Conservation (phyloP, 2,113 vertebrate species). For the Leucopsar rothschildi region DNA sequence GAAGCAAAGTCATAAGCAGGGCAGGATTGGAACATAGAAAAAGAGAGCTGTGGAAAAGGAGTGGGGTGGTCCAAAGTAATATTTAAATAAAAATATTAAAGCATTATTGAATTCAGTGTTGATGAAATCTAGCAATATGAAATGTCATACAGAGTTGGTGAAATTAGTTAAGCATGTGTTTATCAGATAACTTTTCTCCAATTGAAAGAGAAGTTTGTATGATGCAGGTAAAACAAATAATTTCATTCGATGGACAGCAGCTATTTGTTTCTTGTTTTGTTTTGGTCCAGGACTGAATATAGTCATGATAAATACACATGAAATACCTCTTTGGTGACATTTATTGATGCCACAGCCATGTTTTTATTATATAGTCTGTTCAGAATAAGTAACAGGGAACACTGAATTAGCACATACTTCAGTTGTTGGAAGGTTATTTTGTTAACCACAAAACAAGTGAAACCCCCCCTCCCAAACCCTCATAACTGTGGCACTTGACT, state of each 20-base stretch:
- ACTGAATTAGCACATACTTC: background rate
- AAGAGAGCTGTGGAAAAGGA: background rate
- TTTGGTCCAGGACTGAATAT: background rate
- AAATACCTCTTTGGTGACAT: background rate
- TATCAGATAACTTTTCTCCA: background rate
- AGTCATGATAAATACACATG: background rate
- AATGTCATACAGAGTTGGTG: background rate
- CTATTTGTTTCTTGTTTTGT: background rate
- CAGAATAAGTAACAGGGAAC: background rate
- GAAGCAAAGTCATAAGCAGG: background rate
- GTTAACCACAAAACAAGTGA: background rate
- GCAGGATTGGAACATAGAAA: background rate
- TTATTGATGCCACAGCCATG: background rate
- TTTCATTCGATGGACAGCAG: background rate
- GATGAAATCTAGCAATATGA: background rate
- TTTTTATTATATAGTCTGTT: background rate
- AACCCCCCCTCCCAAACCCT: fast-evolving
- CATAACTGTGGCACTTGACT: background rate
- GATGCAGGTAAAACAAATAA: background rate
- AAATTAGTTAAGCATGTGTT: background rate
- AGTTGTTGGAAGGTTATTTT: background rate
- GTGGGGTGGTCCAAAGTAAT: background rate
- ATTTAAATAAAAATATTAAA: background rate
- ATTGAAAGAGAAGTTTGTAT: background rate
- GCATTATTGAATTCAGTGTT: background rate